A percentile compares a stretch with the other conserved stretches of the same genome.
Conservation (phyloP, 2,113 vertebrate species). For the Neodontobutis hainanensis region DNA sequence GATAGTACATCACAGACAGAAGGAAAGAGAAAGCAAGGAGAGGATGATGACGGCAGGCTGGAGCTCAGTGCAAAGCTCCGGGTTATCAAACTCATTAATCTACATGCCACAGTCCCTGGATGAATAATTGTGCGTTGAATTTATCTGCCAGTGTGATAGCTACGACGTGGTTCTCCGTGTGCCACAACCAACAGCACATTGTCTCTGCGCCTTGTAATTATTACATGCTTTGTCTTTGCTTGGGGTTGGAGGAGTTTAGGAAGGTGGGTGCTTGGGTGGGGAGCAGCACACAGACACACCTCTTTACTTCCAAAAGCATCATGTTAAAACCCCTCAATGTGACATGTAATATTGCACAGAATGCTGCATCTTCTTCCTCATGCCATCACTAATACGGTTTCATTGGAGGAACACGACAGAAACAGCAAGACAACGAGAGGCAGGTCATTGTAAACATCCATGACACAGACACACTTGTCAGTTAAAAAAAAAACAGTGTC, state of each 20-base stretch:
- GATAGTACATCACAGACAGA: conserved; percentile 65
- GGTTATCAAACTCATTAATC: conserved; percentile 99
- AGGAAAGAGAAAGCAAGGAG: conserved; percentile 59
- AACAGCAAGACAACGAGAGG: background rate
- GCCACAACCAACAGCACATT: conserved; percentile 79
- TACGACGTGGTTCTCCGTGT: conserved; percentile 87
- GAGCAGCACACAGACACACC: conserved; percentile 35
- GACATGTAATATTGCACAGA: conserved; percentile 11
- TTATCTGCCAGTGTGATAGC: conserved; percentile 98
- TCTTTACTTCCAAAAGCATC: conserved; percentile 50
- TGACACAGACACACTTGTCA: background rate
- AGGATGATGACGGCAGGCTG: conserved; percentile 80
- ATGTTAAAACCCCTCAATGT: conserved; percentile 4
- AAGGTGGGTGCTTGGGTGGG: conserved; percentile 40
- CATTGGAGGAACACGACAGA: conserved; percentile 10
- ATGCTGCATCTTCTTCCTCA: background rate
- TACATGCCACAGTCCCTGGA: conserved; percentile 96
- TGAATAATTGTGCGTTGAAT: conserved; percentile 99
- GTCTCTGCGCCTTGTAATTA: conserved; percentile 85
- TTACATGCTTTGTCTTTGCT: conserved; percentile 94
- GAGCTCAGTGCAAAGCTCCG: conserved; percentile 90
- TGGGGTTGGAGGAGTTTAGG: conserved; percentile 65
- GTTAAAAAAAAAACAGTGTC: background rate
- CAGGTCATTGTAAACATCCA: background rate
- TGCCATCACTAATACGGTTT: background rate